Evolutionary conservation across 2,797 vertebrate genomes (phyloP), one percentile per base, ranked within the genome.

Genomic region (Vespertilio murinus): DNA sequence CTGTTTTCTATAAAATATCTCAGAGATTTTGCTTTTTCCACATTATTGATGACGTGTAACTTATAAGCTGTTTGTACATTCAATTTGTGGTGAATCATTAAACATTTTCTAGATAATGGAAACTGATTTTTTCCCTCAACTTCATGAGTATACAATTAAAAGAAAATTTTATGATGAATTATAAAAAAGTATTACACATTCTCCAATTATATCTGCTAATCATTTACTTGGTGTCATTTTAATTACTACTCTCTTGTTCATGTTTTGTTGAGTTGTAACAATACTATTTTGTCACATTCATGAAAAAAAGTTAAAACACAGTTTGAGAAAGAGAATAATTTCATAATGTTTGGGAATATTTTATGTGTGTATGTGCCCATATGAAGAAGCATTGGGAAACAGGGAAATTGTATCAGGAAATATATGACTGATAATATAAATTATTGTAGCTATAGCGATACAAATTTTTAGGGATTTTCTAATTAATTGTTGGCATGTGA

Each of bases 1-100:
- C 52, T 54, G 2, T 56, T 94, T 95, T 54, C 7, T 88, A 54
- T 67, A 82, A 89, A 81, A 40, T 90, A 82, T 23, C 10, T 88
- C 20, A 65, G 1, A 23, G 4, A 78, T 28, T 94, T 94, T 78
- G 5, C 23, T 75, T 82, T 78, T 90, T 83, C 6, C 16, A 86
- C 11, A 52, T 86, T 23, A 25, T 5, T 74, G 10, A 70, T 35
- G 14, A 69, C 86, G 13, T 4, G 30, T 81, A 56, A 64, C 6
- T 75, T 22, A 9, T 69, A 90, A 82, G 30, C 1, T 88, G 11
- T 67, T 38, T 40, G 10, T 73, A 70, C 28, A 70, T 69, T 42
- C 30, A 94, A 83, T 18, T 25, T 79, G 0, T 8, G 1, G 9
- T 52, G 30, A 83, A 88, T 83, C 56, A 69, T 64, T 91, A 52